phyloP scores from a whole-genome alignment of 1,140 invertebrate species.

The Leptoteleia sp. region DNA sequence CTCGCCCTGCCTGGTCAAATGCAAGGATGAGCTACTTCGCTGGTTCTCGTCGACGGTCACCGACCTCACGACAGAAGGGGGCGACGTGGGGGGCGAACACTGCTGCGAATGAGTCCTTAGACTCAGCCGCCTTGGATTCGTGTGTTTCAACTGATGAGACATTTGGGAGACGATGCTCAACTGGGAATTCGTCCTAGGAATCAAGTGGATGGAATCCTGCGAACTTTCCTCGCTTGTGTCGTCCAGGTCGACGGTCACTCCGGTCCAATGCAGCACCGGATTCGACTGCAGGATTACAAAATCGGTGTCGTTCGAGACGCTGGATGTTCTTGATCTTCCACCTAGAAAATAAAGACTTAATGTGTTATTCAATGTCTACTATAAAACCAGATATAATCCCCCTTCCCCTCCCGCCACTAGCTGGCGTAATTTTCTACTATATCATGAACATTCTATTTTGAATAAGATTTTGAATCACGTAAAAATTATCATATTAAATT shows the following conservation, averaged over 20 bases:
- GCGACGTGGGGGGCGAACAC: slow-evolving; percentile 53
- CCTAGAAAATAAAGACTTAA: slow-evolving; percentile 45
- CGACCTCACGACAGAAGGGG: slow-evolving; percentile 38
- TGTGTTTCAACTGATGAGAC: slow-evolving; percentile 60
- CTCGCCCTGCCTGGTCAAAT: background rate
- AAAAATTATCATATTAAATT: too few species aligned
- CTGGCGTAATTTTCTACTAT: too few species aligned
- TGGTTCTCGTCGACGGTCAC: slow-evolving; percentile 7
- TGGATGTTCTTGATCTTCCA: slow-evolving; percentile 63
- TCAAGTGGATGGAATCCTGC: slow-evolving; percentile 71
- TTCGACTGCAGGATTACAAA: slow-evolving; percentile 82
- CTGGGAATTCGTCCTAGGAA: slow-evolving; percentile 77
- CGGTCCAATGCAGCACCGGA: slow-evolving; percentile 82
- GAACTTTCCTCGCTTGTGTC: slow-evolving; percentile 72
- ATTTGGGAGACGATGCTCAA: slow-evolving; percentile 73
- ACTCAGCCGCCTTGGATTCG: slow-evolving; percentile 3
- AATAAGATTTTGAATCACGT: too few species aligned
- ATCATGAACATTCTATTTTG: too few species aligned
- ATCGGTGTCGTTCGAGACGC: slow-evolving; percentile 78
- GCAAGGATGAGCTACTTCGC: background rate
- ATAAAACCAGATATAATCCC: too few species aligned
- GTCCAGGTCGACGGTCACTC: slow-evolving; percentile 71
- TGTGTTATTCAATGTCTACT: too few species aligned
- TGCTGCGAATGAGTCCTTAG: slow-evolving; percentile 59
- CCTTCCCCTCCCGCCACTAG: too few species aligned